These are phyloP conservation scores for Laspeyria flexula DNA, from an alignment of 2,888 invertebrate species.

Conservation along the genomic window DNA sequence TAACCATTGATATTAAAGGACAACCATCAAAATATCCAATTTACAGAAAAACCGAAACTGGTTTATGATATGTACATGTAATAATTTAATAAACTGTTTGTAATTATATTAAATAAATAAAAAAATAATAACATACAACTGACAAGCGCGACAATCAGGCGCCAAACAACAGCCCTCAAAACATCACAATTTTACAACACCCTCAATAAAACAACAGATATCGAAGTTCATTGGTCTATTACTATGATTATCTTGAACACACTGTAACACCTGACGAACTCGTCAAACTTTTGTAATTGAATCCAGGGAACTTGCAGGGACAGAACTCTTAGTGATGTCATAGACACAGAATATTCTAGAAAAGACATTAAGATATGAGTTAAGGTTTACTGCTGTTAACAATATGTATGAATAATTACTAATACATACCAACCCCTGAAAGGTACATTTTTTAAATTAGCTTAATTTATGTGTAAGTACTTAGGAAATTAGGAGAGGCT, in stretches of 20 bases:
- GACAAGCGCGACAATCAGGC: not conserved
- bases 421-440: no score
- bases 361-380: not conserved
- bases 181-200: slow-evolving; percentile 3
- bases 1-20: no score
- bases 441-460: no score
- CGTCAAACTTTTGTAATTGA: slow-evolving; percentile 83
- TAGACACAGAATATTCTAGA: slow-evolving; percentile 28
- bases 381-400: no score
- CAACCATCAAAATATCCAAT: no score
- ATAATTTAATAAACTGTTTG: no score
- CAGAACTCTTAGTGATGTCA: slow-evolving; percentile 62
- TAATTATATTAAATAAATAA: no score
- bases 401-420: no score
- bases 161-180: not conserved
- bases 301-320: slow-evolving; percentile 76
- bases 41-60: no score
- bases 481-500: no score
- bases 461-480: no score
- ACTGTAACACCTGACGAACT: slow-evolving; percentile 64
- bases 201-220: slow-evolving; percentile 35
- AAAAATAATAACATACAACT: not conserved
- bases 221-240: slow-evolving; percentile 27
- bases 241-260: slow-evolving; percentile 40
- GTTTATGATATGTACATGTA: no score